Evolutionary conservation across 2,113 vertebrate species (phyloP), one percentile per base, ranked within the genome.

Genomic region (Ramphastos sulfuratus): DNA sequence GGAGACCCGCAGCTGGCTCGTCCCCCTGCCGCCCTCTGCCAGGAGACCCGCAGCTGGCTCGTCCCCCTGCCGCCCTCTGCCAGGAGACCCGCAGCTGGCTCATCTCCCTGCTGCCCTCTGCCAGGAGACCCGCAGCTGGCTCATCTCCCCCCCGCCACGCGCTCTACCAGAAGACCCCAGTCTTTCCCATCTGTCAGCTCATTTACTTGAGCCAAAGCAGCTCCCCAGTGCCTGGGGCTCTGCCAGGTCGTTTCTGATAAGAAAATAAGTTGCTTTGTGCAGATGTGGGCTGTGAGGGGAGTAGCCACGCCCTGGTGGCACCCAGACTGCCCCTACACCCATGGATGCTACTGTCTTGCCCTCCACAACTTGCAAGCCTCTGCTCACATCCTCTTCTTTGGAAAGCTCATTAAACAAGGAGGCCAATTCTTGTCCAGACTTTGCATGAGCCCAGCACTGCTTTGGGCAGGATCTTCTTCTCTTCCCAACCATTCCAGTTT

Each of bases 271-370:
- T 4, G 31, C 24, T 9, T 31, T 17, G 24, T 12, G n/a, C 18
- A 15, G 65, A 8, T 10, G 35, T 0, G 15, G 54, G 21, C 44
- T 15, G 28, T 2, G 30, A 0, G 19, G 61, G 78, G 61, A 16
- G 44, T 44, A 64, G 31, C 48, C 55, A 58, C n/a, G 30, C 9
- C 39, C 59, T 6, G 0, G 9, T 39, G 33, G 33, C 60, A 25
- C 61, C 67, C 19, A 0, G 6, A 19, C 17, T 3, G 3, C 21
- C 30, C 35, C 56, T 3, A 1, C 35, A 25, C 16, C 33, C 85
- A 3, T 12, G 4, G 0, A 3, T 2, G 37, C 54, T 60, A 35
- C 61, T 8, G 9, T 2, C 4, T 35, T 28, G 21, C n/a, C 21
- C 50, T 31, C 63, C 15, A 1, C 0, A 4, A 28, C 18, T 2